Evolutionary conservation across 2,888 invertebrate species (phyloP), one percentile per base, ranked within the genome.

Genomic region (Drosophila multiciliata): DNA sequence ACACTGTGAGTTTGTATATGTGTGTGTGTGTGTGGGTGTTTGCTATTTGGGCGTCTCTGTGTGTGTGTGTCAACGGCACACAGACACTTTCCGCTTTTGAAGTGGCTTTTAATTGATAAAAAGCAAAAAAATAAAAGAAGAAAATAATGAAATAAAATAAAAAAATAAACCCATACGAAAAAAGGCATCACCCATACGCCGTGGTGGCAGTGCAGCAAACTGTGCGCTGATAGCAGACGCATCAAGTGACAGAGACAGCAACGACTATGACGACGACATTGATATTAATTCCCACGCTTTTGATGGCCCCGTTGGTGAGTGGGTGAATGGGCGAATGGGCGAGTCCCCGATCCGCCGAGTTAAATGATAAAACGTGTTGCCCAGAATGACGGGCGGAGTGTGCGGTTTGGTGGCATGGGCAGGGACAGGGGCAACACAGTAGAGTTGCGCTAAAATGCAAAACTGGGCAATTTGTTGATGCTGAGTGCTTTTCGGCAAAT

Each of bases 51-150:
- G 67, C 50, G 62, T 63, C 23, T 23, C 23, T 50, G 52, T 45
- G n/a, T 52, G 65, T 78, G 71, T 83, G 85, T 83, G 85, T 85
- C 83, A 83, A 82, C 82, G 66, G 69, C 80, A 87, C 78, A 80
- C 82, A 87, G 88, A 86, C 87, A 88, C 88, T 87, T 84, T 83
- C 83, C 82, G 83, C 81, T 90, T 87, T 90, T 90, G 87, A 91
- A 91, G 90, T 91, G 91, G 82, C 87, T 84, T 90, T 91, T 91
- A 91, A 91, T 91, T 91, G 91, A 91, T 90, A 90, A 89, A 82
- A 87, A 80, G 79, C 66, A 69, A 59, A 67, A 75, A 78, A 67
- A n/a, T n/a, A 23, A 80, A 67, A 29, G 29, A 29, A 80, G 48
- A 33, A 70, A 52, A 58, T 42, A 36, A 57, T 49, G 15, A 15